phyloP scores from a whole-genome alignment of 2,797 vertebrate species.

The Esox masquinongy region DNA sequence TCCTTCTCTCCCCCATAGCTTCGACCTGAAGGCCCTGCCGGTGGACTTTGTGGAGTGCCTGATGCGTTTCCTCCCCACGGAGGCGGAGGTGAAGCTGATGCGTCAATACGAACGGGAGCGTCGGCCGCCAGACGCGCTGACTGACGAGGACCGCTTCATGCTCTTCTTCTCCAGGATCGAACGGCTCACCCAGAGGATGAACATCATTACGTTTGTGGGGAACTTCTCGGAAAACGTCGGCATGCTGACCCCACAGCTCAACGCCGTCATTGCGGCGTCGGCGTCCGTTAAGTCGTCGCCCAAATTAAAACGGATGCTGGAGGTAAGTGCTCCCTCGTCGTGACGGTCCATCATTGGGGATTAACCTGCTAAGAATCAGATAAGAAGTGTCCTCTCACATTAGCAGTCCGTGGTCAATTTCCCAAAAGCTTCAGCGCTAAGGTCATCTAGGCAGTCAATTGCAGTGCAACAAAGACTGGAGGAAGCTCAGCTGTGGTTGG shows the following conservation, averaged over 20 bases:
- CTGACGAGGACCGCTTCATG: slow-evolving; percentile 96
- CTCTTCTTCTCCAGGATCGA: slow-evolving; percentile 95
- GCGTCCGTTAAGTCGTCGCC: slow-evolving; percentile 92
- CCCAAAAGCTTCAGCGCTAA: neutral
- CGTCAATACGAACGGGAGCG: slow-evolving; percentile 93
- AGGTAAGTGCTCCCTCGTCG: slow-evolving; percentile 70
- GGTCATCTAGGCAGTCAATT: neutral
- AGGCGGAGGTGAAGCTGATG: slow-evolving; percentile 87
- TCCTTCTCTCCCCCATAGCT: slow-evolving; percentile 41
- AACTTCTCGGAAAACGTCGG: slow-evolving; percentile 89
- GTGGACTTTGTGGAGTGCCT: slow-evolving; percentile 93
- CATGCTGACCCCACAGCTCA: slow-evolving; percentile 95
- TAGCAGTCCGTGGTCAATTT: neutral
- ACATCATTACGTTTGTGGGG: slow-evolving; percentile 94
- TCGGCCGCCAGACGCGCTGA: slow-evolving; percentile 89
- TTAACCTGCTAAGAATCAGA: neutral
- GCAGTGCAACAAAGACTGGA: neutral
- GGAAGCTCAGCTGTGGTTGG: neutral
- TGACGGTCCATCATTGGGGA: neutral
- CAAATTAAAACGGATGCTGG: slow-evolving; percentile 92
- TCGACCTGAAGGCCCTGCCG: slow-evolving; percentile 78
- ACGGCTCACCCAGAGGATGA: slow-evolving; percentile 94
- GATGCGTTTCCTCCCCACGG: slow-evolving; percentile 92
- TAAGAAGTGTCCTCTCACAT: neutral
- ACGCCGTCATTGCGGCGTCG: slow-evolving; percentile 90